Evolutionary conservation across 64 coral and sea anemone species (phyloP).

Genomic region (Platygyra sinensis): DNA sequence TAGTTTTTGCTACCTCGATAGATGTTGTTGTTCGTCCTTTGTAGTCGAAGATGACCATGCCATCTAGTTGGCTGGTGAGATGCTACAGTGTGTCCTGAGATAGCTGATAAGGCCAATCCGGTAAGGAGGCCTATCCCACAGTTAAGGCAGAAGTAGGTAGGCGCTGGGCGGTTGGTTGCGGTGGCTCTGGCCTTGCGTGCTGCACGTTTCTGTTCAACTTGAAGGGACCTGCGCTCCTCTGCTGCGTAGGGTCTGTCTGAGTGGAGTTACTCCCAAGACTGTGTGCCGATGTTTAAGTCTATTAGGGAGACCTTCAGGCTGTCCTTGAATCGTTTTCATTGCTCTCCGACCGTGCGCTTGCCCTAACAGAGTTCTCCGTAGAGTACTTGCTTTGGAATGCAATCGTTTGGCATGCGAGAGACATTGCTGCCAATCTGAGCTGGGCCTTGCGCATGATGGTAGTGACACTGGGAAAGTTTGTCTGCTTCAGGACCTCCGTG

Average conservation of each 20-base stretch:
- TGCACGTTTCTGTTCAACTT: background rate
- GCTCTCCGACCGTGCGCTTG: background rate
- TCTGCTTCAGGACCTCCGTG: conserved; percentile 18
- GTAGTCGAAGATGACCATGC: background rate
- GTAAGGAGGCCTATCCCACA: background rate
- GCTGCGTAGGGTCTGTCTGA: conserved; percentile 3
- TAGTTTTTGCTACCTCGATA: no score
- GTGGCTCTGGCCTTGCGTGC: background rate
- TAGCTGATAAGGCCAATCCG: background rate
- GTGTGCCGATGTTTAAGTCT: background rate
- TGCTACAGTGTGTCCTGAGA: background rate
- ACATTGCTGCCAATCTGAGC: background rate
- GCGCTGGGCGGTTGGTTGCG: background rate
- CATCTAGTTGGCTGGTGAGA: background rate
- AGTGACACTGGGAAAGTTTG: background rate
- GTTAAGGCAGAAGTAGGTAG: background rate
- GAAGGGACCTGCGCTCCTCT: background rate
- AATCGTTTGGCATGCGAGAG: conserved; percentile 12
- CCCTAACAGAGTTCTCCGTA: no score
- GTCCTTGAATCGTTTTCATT: conserved; percentile 30
- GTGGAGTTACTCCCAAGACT: background rate
- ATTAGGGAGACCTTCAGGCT: conserved; percentile 6
- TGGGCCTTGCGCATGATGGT: no score
- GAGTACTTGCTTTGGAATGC: conserved; percentile 10
- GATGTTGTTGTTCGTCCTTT: no score